Evolutionary conservation across 2,888 invertebrate genomes (phyloP).

Genomic region (Leptinotarsa rubiginosa): DNA sequence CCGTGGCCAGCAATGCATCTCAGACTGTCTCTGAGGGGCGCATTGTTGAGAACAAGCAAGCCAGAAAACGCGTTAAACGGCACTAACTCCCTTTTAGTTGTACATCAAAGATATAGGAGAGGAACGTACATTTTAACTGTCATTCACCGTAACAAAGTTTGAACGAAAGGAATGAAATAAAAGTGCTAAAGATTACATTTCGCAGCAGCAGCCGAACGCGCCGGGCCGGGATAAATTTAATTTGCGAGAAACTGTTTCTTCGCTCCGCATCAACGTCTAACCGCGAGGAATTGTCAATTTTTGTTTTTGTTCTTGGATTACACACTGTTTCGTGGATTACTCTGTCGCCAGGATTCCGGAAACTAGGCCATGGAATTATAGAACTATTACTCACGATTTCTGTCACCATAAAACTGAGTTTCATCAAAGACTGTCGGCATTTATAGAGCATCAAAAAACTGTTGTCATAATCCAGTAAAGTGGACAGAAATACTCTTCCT

Average conservation of each 20-base stretch:
- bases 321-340: not conserved
- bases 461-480: no score
- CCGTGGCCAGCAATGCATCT: not conserved
- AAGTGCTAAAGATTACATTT: slow-evolving; percentile 37
- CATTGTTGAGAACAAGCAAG: slow-evolving; percentile 54
- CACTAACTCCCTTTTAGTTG: not conserved
- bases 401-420: no score
- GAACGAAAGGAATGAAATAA: slow-evolving; percentile 31
- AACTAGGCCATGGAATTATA: not conserved
- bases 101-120: slow-evolving; percentile 7
- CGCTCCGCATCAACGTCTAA: not conserved
- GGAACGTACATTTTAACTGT: slow-evolving; percentile 9
- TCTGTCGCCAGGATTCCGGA: not conserved
- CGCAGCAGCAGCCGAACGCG: slow-evolving; percentile 25
- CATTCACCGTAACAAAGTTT: slow-evolving; percentile 35
- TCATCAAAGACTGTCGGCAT: no score
- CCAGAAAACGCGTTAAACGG: slow-evolving; percentile 28
- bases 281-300: slow-evolving; percentile 3
- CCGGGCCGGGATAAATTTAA: slow-evolving; percentile 5
- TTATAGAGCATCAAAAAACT: no score
- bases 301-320: slow-evolving; percentile 5
- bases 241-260: slow-evolving; percentile 11
- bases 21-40: slow-evolving; percentile 40
- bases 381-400: no score
- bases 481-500: no score